phyloP scores from a whole-genome alignment of 2,797 vertebrate genomes.

The Esox masquinongy region DNA sequence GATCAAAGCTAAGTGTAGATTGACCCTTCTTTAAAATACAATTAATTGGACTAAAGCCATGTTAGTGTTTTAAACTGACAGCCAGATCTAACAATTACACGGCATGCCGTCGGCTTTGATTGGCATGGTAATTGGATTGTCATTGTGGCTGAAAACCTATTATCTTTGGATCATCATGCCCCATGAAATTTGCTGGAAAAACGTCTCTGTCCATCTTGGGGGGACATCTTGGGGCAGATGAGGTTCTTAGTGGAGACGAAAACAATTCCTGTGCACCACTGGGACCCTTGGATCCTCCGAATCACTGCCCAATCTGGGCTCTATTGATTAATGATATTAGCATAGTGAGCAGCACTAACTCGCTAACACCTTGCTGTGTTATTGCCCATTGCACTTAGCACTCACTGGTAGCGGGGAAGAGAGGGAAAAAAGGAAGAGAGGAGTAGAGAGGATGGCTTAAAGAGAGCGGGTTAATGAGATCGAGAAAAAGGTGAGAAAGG shows the following conservation, averaged over 20 bases:
- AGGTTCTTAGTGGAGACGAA: constrained; percentile 85
- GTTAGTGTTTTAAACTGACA: constrained; percentile 99
- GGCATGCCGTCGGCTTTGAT: constrained; percentile 99
- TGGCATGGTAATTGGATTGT: constrained; percentile 99
- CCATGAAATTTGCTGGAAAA: constrained; percentile 99
- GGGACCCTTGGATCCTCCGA: constrained; percentile 91
- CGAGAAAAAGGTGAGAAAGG: constrained; percentile 38
- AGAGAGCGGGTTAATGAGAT: constrained; percentile 42
- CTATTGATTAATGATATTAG: constrained; percentile 99
- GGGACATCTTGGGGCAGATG: constrained; percentile 99
- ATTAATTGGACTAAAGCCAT: constrained; percentile 99
- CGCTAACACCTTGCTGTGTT: constrained; percentile 78
- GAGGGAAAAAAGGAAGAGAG: constrained; percentile 42
- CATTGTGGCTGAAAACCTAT: constrained; percentile 99
- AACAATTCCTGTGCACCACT: constrained; percentile 85
- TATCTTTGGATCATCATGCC: constrained; percentile 99
- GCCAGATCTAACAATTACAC: constrained; percentile 99
- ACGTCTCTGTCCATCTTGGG: constrained; percentile 99
- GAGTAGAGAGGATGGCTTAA: constrained; percentile 31
- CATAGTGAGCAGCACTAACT: constrained; percentile 91
- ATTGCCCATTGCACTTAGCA: constrained; percentile 77
- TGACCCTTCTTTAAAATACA: constrained; percentile 34
- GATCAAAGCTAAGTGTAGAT: neutral
- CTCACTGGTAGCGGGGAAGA: constrained; percentile 55
- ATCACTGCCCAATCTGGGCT: constrained; percentile 91